phyloP scores from a whole-genome alignment of 2,888 invertebrate genomes.

The Cephonodes hylas region DNA sequence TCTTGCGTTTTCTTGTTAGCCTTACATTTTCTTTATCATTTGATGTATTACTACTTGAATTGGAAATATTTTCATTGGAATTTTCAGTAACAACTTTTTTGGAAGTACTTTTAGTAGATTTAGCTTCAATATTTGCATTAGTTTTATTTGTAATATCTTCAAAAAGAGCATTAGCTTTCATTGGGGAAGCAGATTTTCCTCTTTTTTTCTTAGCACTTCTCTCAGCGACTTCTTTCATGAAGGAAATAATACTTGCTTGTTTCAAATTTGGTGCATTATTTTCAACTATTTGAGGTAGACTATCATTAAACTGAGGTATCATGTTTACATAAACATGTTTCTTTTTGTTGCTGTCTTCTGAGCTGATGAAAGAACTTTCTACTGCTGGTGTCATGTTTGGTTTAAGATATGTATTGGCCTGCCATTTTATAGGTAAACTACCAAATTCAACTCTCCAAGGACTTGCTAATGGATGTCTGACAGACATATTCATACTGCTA shows the following conservation, averaged over 20 bases:
- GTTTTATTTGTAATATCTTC: constrained; percentile 35
- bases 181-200: constrained; percentile 45
- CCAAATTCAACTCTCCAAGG: constrained; percentile 75
- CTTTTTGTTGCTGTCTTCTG: constrained; percentile 52
- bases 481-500: constrained; percentile 68
- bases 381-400: constrained; percentile 76
- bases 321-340: constrained; percentile 74
- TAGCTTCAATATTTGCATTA: constrained; percentile 17
- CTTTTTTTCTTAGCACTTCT: constrained; percentile 59
- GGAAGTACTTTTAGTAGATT: constrained; percentile 29
- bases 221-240: constrained; percentile 66
- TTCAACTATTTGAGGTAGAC: constrained; percentile 42
- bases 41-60: constrained; percentile 29
- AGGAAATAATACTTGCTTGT: constrained; percentile 72
- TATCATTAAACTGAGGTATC: constrained; percentile 43
- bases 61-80: constrained; percentile 15
- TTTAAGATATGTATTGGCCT: constrained; percentile 67
- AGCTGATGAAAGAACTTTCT: constrained; percentile 66
- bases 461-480: constrained; percentile 59
- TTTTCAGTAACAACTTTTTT: constrained; percentile 18
- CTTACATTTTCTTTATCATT: constrained; percentile 36
- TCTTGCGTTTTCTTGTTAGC: constrained; percentile 31
- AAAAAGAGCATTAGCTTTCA: constrained; percentile 49
- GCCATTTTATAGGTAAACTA: constrained; percentile 71
- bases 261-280: constrained; percentile 49